Evolutionary conservation across 2,888 invertebrate species (phyloP), one percentile per base, ranked within the genome.

Genomic region (Microctonus brassicae): DNA sequence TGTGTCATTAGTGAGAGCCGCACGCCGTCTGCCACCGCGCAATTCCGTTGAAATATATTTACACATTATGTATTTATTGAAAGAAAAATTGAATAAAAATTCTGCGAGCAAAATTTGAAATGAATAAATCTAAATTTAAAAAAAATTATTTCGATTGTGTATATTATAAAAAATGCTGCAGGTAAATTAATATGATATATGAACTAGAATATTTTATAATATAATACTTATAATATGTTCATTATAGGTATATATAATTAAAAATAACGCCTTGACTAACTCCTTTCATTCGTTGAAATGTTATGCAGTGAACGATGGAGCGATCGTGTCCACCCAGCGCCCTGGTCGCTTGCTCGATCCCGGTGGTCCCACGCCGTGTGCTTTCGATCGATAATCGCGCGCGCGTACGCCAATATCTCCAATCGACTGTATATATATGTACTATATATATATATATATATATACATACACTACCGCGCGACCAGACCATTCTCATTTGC

Each of bases 181-280:
- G 29, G 7, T 17, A 13, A 69, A 36, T 53, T 61, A 29, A 26
- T 85, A 85, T 83, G 47, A 84, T 85, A 84, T 85, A 84, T 77
- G 84, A 17, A 36, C 34, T 22, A n/a, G n/a, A n/a, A n/a, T n/a
- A n/a, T n/a, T n/a, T n/a, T n/a, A n/a, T n/a, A n/a, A n/a, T n/a
- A n/a, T n/a, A n/a, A n/a, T n/a, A n/a, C n/a, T n/a, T n/a, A n/a
- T 80, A 79, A 78, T 80, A 83, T 83, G 83, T 84, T 86, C 84
- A 87, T 86, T 86, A 87, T 86, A n/a, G n/a, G n/a, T n/a, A 86
- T 86, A 85, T 84, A 87, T 87, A 87, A 87, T 86, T 86, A 86
- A 87, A 87, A 87, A 86, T 83, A 86, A 84, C 84, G 47, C 47
- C 47, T 47, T 47, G 47, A 7, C 47, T 17, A 47, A 17, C 83